phyloP scores from a whole-genome alignment of 1,140 invertebrate species.

The Drosophila obscura region DNA sequence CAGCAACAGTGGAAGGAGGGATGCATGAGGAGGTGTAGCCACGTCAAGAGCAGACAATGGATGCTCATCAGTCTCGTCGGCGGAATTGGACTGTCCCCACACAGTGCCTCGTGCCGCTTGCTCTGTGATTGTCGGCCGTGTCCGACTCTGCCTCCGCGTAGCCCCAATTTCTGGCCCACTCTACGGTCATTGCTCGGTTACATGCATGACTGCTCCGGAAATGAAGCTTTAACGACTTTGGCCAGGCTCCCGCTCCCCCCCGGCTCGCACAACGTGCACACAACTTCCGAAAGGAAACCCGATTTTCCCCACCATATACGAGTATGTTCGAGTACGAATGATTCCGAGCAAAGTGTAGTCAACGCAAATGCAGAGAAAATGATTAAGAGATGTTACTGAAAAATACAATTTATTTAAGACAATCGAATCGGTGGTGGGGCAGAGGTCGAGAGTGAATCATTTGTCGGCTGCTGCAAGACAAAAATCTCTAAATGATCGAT shows the following conservation, averaged over 20 bases:
- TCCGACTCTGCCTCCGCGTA: slow-evolving; percentile 13
- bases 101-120: neutral
- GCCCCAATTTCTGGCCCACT: slow-evolving; percentile 19
- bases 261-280: slow-evolving; percentile 26
- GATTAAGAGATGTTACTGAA: neutral
- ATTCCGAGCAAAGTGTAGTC: slow-evolving; percentile 36
- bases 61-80: slow-evolving; percentile 53
- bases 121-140: neutral
- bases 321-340: neutral
- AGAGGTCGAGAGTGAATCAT: neutral
- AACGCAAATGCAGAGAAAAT: slow-evolving; percentile 29
- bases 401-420: slow-evolving; percentile 43
- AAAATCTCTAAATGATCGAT: too few relatives aligned
- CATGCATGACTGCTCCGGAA: slow-evolving; percentile 72
- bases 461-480: too few relatives aligned
- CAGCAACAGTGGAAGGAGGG: neutral
- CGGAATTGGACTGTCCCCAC: neutral
- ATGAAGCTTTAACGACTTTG: slow-evolving; percentile 76
- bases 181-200: slow-evolving; percentile 61
- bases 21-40: too few relatives aligned
- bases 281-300: slow-evolving; percentile 42
- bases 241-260: slow-evolving; percentile 34
- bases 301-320: neutral
- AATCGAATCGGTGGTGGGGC: slow-evolving; percentile 30
- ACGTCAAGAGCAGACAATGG: slow-evolving; percentile 51